Evolutionary conservation across 2,797 vertebrate genomes (phyloP).

Genomic region (Peromyscus nudipes): DNA sequence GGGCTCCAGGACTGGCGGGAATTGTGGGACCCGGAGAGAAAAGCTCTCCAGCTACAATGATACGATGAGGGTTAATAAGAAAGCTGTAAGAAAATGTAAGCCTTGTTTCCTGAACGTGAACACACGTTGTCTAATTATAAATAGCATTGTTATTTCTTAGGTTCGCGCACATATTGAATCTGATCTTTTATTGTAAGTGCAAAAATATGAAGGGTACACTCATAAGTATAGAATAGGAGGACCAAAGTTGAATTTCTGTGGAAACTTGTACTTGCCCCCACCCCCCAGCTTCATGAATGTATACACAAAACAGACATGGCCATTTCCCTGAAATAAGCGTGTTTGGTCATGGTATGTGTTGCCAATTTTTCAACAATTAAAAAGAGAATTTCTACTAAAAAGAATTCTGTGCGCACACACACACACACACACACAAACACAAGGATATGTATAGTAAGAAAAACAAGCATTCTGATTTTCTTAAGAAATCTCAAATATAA

Average conservation of each 20-base stretch:
- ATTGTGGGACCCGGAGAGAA: too few relatives aligned
- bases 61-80: not conserved
- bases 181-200: not conserved
- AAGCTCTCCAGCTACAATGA: too few relatives aligned
- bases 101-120: not conserved
- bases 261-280: not conserved
- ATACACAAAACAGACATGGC: not conserved
- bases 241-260: not conserved
- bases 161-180: not conserved
- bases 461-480: not conserved
- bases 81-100: conserved; percentile 19
- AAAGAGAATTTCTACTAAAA: not conserved
- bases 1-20: too few relatives aligned
- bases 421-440: not conserved
- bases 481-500: not conserved
- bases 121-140: not conserved
- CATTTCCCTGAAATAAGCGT: not conserved
- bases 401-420: not conserved
- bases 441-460: not conserved
- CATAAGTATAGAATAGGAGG: not conserved
- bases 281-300: not conserved
- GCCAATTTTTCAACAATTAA: not conserved
- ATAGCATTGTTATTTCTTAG: not conserved
- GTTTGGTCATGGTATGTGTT: not conserved
- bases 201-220: not conserved